Conservation (phyloP, 1,140 invertebrate genomes). For the Eulimnadia texana region DNA sequence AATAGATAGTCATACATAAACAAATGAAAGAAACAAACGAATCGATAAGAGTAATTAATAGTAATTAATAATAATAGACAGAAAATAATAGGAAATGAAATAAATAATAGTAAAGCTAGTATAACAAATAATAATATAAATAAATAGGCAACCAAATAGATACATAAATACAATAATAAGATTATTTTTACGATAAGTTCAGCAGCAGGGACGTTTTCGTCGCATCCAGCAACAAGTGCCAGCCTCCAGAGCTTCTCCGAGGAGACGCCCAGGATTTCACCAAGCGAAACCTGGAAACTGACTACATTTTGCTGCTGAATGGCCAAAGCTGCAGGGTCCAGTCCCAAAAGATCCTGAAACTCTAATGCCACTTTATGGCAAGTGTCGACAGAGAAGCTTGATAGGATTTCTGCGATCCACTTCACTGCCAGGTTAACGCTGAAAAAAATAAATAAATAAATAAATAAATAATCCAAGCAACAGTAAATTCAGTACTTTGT, state of each 20-base stretch:
- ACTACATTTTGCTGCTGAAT: not conserved
- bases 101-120: no score
- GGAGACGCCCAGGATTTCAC: not conserved
- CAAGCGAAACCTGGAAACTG: not conserved
- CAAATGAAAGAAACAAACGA: no score
- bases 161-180: no score
- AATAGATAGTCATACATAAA: no score
- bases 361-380: conserved; percentile 5
- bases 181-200: not conserved
- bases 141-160: no score
- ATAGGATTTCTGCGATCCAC: conserved; percentile 2
- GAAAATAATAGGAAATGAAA: no score
- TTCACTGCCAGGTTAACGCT: not conserved
- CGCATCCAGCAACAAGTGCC: not conserved
- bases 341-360: not conserved
- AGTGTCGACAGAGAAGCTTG: not conserved
- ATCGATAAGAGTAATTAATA: no score
- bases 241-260: not conserved
- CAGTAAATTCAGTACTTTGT: no score
- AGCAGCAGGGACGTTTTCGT: not conserved
- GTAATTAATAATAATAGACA: no score
- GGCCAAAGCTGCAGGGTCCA: not conserved
- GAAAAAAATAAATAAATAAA: not conserved
- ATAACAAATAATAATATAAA: no score
- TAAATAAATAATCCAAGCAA: no score